Percentiles rank a stretch among this genome's conserved stretches.
phyloP scores from a whole-genome alignment of 2,888 invertebrate genomes.

The Amphipyra berbera region DNA sequence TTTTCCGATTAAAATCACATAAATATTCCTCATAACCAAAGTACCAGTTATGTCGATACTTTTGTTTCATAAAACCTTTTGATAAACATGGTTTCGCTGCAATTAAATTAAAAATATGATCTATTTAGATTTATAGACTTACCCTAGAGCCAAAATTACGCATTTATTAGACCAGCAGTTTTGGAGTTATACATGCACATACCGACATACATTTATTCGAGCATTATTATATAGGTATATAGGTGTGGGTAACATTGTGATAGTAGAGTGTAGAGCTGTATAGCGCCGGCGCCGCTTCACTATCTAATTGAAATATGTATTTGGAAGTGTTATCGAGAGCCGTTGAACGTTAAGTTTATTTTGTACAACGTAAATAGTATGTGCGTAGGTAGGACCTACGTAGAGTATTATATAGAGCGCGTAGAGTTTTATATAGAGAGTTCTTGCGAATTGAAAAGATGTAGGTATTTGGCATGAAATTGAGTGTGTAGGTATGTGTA shows the following conservation, averaged over 20 bases:
- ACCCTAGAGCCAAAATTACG: no score
- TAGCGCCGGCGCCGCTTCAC: slow-evolving; percentile 39
- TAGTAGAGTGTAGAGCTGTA: slow-evolving; percentile 24
- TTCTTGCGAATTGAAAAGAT: slow-evolving; percentile 10
- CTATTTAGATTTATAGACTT: no score
- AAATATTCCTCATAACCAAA: no score
- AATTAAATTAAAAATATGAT: no score
- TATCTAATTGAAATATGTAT: slow-evolving; percentile 67
- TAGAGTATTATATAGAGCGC: slow-evolving; percentile 19
- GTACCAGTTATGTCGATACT: no score
- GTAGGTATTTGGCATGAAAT: not conserved
- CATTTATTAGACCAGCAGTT: no score
- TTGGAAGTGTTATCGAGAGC: slow-evolving; percentile 50
- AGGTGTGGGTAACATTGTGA: slow-evolving; percentile 31
- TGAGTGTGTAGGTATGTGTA: not conserved
- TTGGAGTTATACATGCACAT: not conserved
- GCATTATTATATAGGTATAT: not conserved
- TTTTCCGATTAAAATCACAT: no score
- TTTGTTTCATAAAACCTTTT: no score
- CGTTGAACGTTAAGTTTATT: slow-evolving; percentile 48
- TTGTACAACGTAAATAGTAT: slow-evolving; percentile 42
- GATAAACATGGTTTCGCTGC: no score
- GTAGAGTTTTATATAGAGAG: not conserved
- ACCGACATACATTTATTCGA: not conserved
- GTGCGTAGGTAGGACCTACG: slow-evolving; percentile 42